Conservation (phyloP, 2,797 vertebrate species). For the Zenarchopterus dispar region DNA sequence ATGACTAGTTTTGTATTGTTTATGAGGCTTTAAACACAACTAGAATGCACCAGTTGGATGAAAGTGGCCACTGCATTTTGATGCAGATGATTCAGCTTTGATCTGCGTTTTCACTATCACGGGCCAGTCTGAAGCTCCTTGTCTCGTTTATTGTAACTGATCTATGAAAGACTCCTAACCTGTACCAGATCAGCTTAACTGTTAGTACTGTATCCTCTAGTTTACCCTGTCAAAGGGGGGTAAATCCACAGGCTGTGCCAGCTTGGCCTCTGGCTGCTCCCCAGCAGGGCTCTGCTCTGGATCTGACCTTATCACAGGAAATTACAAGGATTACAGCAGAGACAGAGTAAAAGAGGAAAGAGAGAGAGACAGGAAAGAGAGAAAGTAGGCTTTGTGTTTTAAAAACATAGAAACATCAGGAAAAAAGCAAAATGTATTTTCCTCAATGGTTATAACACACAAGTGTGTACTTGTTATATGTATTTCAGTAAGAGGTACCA, state of each 20-base stretch:
- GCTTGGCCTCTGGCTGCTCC: constrained; percentile 25
- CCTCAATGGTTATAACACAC: too few species aligned
- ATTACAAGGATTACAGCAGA: constrained; percentile 59
- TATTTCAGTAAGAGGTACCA: not conserved
- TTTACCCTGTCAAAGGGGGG: not conserved
- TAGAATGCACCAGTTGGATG: too few species aligned
- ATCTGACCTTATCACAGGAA: constrained; percentile 64
- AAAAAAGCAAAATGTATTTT: too few species aligned
- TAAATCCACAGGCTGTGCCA: constrained; percentile 38
- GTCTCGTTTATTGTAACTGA: too few species aligned
- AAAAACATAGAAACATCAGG: too few species aligned
- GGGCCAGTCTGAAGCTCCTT: too few species aligned
- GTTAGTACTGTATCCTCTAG: not conserved
- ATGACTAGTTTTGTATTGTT: too few species aligned
- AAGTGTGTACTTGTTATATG: too few species aligned
- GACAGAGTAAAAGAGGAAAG: constrained; percentile 18
- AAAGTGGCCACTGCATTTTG: too few species aligned
- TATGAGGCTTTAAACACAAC: too few species aligned
- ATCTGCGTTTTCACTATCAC: too few species aligned
- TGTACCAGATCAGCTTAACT: not conserved
- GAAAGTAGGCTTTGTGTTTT: not conserved
- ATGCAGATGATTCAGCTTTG: too few species aligned
- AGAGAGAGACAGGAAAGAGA: constrained; percentile 10
- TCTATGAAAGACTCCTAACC: not conserved
- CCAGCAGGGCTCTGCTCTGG: constrained; percentile 41